Evolutionary conservation across 2,113 vertebrate species (phyloP).

Genomic region (Pimephales promelas): DNA sequence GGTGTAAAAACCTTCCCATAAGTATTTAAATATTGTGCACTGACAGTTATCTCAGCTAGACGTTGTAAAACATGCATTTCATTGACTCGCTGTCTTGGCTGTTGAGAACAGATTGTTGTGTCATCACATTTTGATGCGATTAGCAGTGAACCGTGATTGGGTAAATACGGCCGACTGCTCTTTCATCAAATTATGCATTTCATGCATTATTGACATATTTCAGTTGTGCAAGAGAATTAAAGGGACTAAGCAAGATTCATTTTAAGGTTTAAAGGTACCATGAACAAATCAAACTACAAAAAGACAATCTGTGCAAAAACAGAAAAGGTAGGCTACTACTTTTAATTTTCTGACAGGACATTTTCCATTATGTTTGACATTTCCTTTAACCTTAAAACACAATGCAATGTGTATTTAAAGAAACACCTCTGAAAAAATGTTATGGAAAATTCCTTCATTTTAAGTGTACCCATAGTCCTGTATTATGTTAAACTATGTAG

Average conservation of each 20-base stretch:
- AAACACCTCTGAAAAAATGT: not conserved
- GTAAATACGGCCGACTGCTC: conserved; percentile 31
- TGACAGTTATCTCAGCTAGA: conserved; percentile 22
- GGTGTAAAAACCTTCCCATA: conserved; percentile 30
- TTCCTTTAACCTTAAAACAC: not conserved
- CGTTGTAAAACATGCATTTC: conserved; percentile 43
- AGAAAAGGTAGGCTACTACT: conserved; percentile 14
- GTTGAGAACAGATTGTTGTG: conserved; percentile 36
- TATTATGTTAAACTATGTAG: not conserved
- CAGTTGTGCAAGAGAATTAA: conserved; percentile 3
- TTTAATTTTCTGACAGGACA: not conserved
- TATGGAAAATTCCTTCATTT: not conserved
- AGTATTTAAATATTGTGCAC: conserved; percentile 18
- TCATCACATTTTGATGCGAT: conserved; percentile 31
- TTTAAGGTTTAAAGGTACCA: conserved; percentile 22
- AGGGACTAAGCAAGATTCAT: not conserved
- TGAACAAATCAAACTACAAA: not conserved
- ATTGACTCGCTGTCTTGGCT: conserved; percentile 43
- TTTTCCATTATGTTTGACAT: not conserved
- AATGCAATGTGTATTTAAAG: not conserved
- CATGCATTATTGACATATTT: conserved; percentile 20
- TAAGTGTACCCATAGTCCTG: not conserved
- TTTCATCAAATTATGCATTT: conserved; percentile 31
- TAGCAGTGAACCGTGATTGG: conserved; percentile 40
- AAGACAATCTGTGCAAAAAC: not conserved